These are phyloP conservation scores for Lithophane socia DNA, from an alignment of 2,888 invertebrate species.

Conservation along the genomic window DNA sequence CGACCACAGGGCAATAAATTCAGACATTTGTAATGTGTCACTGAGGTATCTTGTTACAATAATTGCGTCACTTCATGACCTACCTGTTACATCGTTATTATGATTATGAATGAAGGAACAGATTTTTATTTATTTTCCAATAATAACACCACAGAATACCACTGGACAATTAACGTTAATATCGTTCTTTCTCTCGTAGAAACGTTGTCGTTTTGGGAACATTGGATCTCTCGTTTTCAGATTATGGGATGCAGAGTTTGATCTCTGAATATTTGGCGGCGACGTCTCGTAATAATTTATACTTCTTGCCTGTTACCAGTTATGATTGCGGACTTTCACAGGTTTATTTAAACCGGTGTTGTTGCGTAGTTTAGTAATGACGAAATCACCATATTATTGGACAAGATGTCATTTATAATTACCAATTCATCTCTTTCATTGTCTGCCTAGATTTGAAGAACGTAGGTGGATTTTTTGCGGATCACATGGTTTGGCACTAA, in stretches of 20 bases:
- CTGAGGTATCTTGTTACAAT: neutral
- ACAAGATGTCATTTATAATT: neutral
- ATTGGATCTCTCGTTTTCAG: neutral
- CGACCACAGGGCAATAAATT: conserved; percentile 22
- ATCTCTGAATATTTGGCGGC: neutral
- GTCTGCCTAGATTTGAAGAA: neutral
- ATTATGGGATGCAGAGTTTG: neutral
- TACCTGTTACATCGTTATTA: neutral
- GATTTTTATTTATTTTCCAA: neutral
- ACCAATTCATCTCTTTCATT: conserved; percentile 15
- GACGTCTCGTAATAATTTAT: neutral
- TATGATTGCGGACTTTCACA: neutral
- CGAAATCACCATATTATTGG: conserved; percentile 10
- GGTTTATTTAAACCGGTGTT: neutral
- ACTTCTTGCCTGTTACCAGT: neutral
- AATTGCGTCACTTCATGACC: conserved; percentile 25
- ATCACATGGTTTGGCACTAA: conserved; percentile 28
- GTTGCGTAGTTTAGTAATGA: neutral
- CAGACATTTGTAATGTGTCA: conserved; percentile 27
- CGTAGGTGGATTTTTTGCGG: neutral
- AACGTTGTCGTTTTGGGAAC: too few species aligned
- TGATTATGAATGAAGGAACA: neutral
- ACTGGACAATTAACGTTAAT: neutral
- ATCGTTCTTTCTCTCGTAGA: neutral
- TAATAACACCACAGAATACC: neutral